Percentiles rank a stretch among this genome's conserved stretches.
Conservation (phyloP, 1,140 invertebrate species). For the Drosophila hydei region DNA sequence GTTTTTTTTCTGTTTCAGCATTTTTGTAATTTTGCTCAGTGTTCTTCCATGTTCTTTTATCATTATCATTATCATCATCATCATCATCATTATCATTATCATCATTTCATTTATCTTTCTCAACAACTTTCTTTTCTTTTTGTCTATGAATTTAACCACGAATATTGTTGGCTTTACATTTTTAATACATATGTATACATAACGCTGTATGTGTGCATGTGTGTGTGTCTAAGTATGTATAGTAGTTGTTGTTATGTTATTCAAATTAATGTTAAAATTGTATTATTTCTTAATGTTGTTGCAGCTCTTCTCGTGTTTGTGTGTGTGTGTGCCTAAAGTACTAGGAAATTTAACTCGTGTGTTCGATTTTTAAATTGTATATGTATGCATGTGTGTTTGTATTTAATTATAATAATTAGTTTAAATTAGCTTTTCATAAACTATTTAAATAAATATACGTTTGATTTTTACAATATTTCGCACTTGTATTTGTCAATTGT, state of each 20-base stretch:
- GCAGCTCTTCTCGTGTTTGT: conserved; percentile 14
- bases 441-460: conserved; percentile 75
- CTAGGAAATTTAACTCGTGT: conserved; percentile 56
- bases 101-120: conserved; percentile 49
- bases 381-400: conserved; percentile 2
- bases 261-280: conserved; percentile 45
- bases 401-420: conserved; percentile 61
- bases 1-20: conserved; percentile 38
- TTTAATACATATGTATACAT: conserved; percentile 55
- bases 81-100: conserved; percentile 12
- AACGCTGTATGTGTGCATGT: conserved; percentile 44
- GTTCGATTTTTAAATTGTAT: conserved; percentile 49
- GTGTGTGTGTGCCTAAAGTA: conserved; percentile 54
- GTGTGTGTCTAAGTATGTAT: conserved; percentile 34
- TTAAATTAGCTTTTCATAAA: conserved; percentile 66
- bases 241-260: conserved; percentile 6
- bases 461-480: conserved; percentile 36
- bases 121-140: conserved; percentile 37
- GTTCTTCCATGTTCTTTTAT: conserved; percentile 9
- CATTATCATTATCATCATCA: conserved; percentile 17
- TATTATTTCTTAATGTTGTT: conserved; percentile 15
- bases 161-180: conserved; percentile 60
- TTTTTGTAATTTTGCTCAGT: conserved; percentile 52
- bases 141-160: conserved; percentile 62
- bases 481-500: conserved; percentile 16